Evolutionary conservation across 2,797 vertebrate genomes (phyloP).

Genomic region (Lithobates sylvaticus): DNA sequence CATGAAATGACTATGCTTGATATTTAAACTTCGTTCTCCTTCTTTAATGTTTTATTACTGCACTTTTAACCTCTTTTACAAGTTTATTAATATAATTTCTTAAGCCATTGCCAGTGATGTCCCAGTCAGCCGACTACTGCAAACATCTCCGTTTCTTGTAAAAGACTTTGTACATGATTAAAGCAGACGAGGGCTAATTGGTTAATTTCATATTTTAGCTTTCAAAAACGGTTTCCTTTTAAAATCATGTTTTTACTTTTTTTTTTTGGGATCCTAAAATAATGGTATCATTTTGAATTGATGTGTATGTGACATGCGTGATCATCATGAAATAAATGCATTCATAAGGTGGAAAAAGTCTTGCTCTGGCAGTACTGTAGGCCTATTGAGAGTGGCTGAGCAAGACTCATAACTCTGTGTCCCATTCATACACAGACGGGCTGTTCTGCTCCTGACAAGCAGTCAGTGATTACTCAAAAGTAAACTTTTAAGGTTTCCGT

Average conservation of each 20-base stretch:
- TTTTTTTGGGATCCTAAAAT: neutral
- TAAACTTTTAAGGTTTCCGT: conserved; percentile 80
- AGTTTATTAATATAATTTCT: neutral
- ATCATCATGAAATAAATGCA: conserved; percentile 68
- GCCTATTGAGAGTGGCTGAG: conserved; percentile 72
- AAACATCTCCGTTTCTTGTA: neutral
- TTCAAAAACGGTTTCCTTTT: neutral
- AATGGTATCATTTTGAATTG: conserved; percentile 6
- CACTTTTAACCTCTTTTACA: neutral
- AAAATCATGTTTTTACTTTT: neutral
- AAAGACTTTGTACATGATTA: neutral
- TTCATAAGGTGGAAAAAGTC: conserved; percentile 80
- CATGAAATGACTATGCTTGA: neutral
- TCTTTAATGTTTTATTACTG: neutral
- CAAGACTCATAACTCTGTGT: conserved; percentile 66
- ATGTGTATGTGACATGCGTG: conserved; percentile 31
- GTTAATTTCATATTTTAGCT: neutral
- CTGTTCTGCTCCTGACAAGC: conserved; percentile 80
- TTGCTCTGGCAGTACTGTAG: conserved; percentile 78
- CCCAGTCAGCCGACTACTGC: neutral
- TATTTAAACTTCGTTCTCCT: neutral
- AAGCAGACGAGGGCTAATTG: neutral
- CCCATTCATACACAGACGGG: conserved; percentile 68
- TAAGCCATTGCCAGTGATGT: neutral
- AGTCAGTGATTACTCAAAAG: conserved; percentile 81